Evolutionary conservation across 2,113 vertebrate genomes (phyloP), one percentile per base, ranked within the genome.

Genomic region (Lepus timidus): DNA sequence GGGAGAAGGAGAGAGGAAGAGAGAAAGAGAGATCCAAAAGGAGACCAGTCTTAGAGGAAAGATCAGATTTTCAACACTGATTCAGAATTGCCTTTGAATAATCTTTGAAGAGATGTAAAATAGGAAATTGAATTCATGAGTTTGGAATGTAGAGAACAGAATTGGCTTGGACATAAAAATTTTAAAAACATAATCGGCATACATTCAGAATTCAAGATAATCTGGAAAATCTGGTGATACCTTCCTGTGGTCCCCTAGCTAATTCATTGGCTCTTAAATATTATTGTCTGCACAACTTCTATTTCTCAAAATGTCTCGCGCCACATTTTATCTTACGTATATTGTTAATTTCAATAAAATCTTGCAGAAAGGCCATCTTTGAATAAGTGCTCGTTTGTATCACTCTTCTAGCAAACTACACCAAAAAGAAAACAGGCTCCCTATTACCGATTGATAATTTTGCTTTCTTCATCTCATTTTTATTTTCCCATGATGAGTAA

Each of bases 401-500:
- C 33, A 6, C 9, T 49, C 82, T 67, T 33, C 9, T 95, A 88
- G 9, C 4, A 76, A 86, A 76, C 4, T 25, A 52, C 5, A 73
- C 11, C 25, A 62, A 31, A 27, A 62, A 75, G 55, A 88, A 64
- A 90, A 71, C 1, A n/a, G 12, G 0, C 1, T 4, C 20, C 13
- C 7, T 84, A 3, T 71, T 27, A 71, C 33, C 25, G 73, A 67
- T 88, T 88, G 74, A 2, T 39, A 31, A 8, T 78, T 90, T 87
- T 85, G 2, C 29, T 95, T 87, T 62, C 23, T 85, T 78, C 52
- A 52, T 78, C 20, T 78, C 2, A 51, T 6, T 22, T 78, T 61
- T 88, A 84, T 73, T 94, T 94, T 93, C 84, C 84, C 58, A 33
- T 49, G 10, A 55, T 75, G 12, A 85, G 8, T 83, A 83, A 86